Percentiles rank a stretch among this genome's conserved stretches.
phyloP scores from a whole-genome alignment of 2,888 invertebrate species.

The Diaphora mendica region DNA sequence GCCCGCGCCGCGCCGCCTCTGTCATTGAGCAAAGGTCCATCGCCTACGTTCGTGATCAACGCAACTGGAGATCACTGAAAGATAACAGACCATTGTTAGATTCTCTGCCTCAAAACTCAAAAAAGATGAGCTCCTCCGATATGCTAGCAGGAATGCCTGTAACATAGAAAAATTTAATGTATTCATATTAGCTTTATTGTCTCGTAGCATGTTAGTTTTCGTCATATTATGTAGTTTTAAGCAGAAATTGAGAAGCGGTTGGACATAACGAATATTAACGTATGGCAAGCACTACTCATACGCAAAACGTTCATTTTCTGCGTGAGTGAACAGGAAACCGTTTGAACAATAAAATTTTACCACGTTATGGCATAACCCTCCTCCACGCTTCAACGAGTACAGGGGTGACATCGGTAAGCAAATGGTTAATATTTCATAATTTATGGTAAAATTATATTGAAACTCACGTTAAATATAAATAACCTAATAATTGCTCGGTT shows the following conservation, averaged over 20 bases:
- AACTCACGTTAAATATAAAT: slow-evolving; percentile 56
- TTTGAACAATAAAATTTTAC: slow-evolving; percentile 77
- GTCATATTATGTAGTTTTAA: background rate
- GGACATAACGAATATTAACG: slow-evolving; percentile 45
- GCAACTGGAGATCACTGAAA: slow-evolving; percentile 61
- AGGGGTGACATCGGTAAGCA: slow-evolving; percentile 64
- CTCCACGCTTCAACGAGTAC: slow-evolving; percentile 62
- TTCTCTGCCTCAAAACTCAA: slow-evolving; percentile 40
- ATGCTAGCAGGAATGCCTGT: slow-evolving; percentile 23
- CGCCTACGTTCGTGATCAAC: slow-evolving; percentile 82
- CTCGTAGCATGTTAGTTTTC: background rate
- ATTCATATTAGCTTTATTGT: slow-evolving; percentile 10
- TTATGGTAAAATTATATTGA: slow-evolving; percentile 49
- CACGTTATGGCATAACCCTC: slow-evolving; percentile 75
- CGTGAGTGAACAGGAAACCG: slow-evolving; percentile 66
- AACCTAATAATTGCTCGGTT: slow-evolving; percentile 8
- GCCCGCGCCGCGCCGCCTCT: slow-evolving; percentile 65
- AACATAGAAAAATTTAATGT: slow-evolving; percentile 26
- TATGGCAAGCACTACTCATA: slow-evolving; percentile 48
- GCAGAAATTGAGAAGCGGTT: slow-evolving; percentile 18
- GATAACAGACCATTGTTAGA: slow-evolving; percentile 59
- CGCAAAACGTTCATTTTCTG: slow-evolving; percentile 74
- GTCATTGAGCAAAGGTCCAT: slow-evolving; percentile 84
- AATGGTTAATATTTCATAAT: slow-evolving; percentile 61
- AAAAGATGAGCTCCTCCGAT: slow-evolving; percentile 39